These are phyloP conservation scores for Crotalus tigris DNA, from an alignment of 2,113 vertebrate species.

Conservation along the genomic window DNA sequence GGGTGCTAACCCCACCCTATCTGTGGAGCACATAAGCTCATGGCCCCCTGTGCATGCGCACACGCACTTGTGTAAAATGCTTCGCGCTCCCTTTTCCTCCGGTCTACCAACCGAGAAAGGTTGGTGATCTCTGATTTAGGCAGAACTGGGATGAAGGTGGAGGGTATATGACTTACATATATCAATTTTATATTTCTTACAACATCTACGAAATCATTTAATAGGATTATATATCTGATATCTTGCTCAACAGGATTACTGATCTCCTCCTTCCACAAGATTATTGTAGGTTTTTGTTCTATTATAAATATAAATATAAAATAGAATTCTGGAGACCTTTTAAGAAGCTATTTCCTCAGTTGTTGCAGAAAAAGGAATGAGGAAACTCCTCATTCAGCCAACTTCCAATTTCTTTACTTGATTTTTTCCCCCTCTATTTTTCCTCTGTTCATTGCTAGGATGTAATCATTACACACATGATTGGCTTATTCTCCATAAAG, in stretches of 20 bases:
- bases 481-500: slow-evolving; percentile 31
- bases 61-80: no score
- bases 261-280: background rate
- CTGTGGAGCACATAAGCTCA: no score
- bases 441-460: slow-evolving; percentile 1
- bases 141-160: background rate
- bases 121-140: no score
- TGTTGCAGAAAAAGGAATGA: slow-evolving; percentile 9
- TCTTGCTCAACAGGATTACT: background rate
- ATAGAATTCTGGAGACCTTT: background rate
- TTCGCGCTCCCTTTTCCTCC: no score
- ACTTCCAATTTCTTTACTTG: background rate
- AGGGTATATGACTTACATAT: background rate
- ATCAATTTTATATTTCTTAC: background rate
- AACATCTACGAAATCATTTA: background rate
- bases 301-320: background rate
- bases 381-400: background rate
- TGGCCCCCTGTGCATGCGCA: no score
- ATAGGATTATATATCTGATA: background rate
- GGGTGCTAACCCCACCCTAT: no score
- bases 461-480: slow-evolving; percentile 25
- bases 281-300: background rate
- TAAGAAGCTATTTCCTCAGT: background rate
- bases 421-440: no score
- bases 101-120: no score